phyloP scores from a whole-genome alignment of 1,140 invertebrate genomes.

The Anoplophora glabripennis region DNA sequence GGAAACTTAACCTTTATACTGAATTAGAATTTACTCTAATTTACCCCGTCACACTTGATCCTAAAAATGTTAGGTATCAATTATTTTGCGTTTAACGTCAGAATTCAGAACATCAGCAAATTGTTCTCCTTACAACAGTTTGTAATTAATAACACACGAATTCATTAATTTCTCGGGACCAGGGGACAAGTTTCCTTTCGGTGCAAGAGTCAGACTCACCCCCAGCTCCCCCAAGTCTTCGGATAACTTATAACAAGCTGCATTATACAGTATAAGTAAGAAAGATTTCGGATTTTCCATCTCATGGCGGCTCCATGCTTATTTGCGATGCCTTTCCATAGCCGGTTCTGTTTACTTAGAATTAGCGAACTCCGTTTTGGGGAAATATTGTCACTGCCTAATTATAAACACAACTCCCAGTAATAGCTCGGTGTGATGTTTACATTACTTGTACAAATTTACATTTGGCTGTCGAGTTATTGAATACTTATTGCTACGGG shows the following conservation, averaged over 20 bases:
- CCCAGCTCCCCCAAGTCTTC: background rate
- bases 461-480: constrained; percentile 42
- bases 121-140: no score
- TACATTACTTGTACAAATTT: constrained; percentile 45
- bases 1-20: no score
- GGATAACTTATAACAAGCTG: constrained; percentile 1
- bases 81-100: no score
- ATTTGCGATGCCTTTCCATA: constrained; percentile 25
- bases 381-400: constrained; percentile 48
- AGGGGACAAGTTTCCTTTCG: no score
- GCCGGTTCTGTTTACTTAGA: constrained; percentile 38
- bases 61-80: no score
- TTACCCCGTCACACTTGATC: no score
- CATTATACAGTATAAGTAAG: background rate
- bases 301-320: constrained; percentile 23
- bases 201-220: no score
- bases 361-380: constrained; percentile 43
- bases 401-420: constrained; percentile 47
- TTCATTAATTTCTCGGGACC: no score
- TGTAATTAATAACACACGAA: no score
- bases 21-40: no score
- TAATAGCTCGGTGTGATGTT: constrained; percentile 46
- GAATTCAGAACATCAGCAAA: no score
- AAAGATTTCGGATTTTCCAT: constrained; percentile 10
- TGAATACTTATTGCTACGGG: constrained; percentile 36